Conservation (phyloP, 2,113 vertebrate species). For the Blennius ocellaris region DNA sequence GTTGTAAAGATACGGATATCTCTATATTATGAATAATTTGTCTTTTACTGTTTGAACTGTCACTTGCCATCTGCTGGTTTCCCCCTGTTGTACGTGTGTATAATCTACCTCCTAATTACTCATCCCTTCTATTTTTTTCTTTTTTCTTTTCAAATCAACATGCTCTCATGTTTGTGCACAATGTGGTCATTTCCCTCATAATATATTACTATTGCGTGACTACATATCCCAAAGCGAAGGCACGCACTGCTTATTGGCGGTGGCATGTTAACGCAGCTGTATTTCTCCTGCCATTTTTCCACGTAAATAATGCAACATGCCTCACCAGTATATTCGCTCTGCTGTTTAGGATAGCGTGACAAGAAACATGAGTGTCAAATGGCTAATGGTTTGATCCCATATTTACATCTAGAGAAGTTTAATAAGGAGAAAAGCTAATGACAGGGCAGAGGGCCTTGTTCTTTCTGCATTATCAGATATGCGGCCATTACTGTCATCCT, state of each 20-base stretch:
- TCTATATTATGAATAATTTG: constrained; percentile 27
- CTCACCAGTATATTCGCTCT: neutral
- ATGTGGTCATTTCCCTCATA: constrained; percentile 6
- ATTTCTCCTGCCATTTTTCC: constrained; percentile 30
- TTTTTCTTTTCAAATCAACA: neutral
- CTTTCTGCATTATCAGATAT: constrained; percentile 12
- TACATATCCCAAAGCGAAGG: constrained; percentile 11
- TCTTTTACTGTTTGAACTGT: constrained; percentile 13
- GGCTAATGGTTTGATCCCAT: neutral
- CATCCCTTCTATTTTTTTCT: neutral
- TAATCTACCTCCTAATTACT: constrained; percentile 14
- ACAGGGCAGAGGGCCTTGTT: constrained; percentile 1
- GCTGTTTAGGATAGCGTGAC: neutral
- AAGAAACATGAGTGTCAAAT: neutral
- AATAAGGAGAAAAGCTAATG: constrained; percentile 7
- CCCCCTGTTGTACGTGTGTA: neutral
- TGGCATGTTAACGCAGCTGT: constrained; percentile 42
- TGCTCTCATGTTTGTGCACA: neutral
- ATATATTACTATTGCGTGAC: constrained; percentile 18
- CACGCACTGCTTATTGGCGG: constrained; percentile 13
- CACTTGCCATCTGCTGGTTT: constrained; percentile 20
- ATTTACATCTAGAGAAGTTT: neutral
- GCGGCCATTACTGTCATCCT: constrained; percentile 39
- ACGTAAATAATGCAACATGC: constrained; percentile 36
- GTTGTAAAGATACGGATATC: constrained; percentile 18